phyloP scores from a whole-genome alignment of 2,113 vertebrate species.

The Cochlearius cochlearius region DNA sequence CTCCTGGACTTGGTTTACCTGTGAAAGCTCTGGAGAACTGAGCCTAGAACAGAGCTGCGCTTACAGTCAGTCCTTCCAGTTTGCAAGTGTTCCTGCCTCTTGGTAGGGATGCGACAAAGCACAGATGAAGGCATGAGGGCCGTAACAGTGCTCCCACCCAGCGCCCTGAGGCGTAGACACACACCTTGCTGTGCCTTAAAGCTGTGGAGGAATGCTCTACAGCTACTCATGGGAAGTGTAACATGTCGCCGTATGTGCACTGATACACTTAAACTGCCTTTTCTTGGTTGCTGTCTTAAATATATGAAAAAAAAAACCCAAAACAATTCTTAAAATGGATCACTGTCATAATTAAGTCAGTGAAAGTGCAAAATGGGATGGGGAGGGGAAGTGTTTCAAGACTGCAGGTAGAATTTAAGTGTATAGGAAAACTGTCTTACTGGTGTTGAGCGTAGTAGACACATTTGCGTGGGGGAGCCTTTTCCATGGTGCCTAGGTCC shows the following conservation, averaged over 20 bases:
- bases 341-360: neutral
- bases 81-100: neutral
- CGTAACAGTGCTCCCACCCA: neutral
- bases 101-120: neutral
- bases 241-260: fast-evolving
- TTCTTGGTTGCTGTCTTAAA: neutral
- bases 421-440: fast-evolving
- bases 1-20: neutral
- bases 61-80: fast-evolving
- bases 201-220: neutral
- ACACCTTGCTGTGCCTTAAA: neutral
- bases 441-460: too few relatives aligned
- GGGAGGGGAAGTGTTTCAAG: neutral
- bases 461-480: neutral
- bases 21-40: neutral
- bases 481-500: neutral
- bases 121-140: neutral
- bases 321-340: neutral
- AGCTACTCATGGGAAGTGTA: neutral
- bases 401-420: neutral
- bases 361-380: neutral
- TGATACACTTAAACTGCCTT: neutral
- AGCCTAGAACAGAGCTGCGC: neutral
- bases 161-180: neutral
- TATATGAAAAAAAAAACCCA: too few relatives aligned